A percentile compares a stretch with the other conserved stretches of the same genome.
Evolutionary conservation across 1,140 invertebrate species (phyloP).

Genomic region (Pemphigus obesinymphae): DNA sequence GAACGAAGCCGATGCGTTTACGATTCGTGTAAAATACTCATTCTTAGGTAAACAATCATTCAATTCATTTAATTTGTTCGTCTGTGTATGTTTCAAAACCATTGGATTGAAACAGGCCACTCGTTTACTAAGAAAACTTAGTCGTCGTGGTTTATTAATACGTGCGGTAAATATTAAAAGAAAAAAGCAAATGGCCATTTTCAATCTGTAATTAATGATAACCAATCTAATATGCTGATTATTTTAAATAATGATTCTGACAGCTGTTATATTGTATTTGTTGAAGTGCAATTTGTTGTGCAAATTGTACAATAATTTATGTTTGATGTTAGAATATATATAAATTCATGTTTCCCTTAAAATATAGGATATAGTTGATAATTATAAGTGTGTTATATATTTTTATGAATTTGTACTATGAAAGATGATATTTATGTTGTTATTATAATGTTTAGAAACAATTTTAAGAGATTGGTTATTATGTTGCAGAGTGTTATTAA

Average conservation of each 20-base stretch:
- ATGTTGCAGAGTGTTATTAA: constrained; percentile 32
- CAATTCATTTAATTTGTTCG: constrained; percentile 31
- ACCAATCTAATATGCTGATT: not conserved
- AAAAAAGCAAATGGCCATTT: not conserved
- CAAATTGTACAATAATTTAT: not conserved
- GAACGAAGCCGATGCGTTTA: constrained; percentile 30
- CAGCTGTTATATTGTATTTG: not conserved
- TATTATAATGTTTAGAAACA: not conserved
- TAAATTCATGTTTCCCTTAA: not conserved
- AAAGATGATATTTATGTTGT: not conserved
- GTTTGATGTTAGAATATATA: not conserved
- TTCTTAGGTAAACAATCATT: constrained; percentile 35
- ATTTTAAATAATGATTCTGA: not conserved
- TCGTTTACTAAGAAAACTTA: not conserved
- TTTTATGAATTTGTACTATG: not conserved
- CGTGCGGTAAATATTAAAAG: constrained; percentile 13
- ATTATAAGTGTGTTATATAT: not conserved
- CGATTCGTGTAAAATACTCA: constrained; percentile 35
- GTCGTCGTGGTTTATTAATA: not conserved
- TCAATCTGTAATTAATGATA: not conserved
- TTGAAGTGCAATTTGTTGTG: no score
- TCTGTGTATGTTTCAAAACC: constrained; percentile 21
- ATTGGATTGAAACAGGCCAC: not conserved
- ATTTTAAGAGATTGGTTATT: constrained; percentile 15
- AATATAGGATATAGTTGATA: not conserved